Evolutionary conservation across 2,113 vertebrate species (phyloP).

Genomic region (Uria lomvia): DNA sequence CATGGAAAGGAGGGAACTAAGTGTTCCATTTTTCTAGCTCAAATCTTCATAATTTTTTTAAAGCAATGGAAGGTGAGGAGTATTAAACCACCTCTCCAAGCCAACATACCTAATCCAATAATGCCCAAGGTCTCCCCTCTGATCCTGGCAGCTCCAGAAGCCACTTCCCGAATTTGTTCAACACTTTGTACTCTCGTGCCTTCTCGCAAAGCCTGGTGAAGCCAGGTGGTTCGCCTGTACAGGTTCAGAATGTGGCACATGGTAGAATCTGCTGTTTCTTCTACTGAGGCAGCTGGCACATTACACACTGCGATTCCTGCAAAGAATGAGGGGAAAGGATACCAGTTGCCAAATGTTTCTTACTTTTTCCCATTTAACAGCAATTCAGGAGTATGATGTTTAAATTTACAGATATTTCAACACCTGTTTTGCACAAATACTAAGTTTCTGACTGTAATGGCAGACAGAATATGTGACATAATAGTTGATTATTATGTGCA

Average conservation of each 20-base stretch:
- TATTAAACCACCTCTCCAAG: accelerated
- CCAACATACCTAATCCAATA: conserved; percentile 85
- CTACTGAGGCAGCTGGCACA: conserved; percentile 94
- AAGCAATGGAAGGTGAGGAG: accelerated
- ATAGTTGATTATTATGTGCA: neutral
- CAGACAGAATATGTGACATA: neutral
- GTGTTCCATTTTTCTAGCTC: neutral
- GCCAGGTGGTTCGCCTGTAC: conserved; percentile 95
- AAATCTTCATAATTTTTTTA: neutral
- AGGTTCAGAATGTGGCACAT: conserved; percentile 97
- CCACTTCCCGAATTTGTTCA: conserved; percentile 96
- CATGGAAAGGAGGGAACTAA: neutral
- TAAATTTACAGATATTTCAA: neutral
- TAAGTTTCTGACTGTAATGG: neutral
- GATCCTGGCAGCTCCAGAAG: conserved; percentile 94
- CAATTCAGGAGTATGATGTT: neutral
- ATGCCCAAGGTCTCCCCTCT: conserved; percentile 95
- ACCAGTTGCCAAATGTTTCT: neutral
- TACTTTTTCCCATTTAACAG: neutral
- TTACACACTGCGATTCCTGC: conserved; percentile 97
- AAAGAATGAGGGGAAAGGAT: neutral
- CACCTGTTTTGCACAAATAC: neutral
- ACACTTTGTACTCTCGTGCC: conserved; percentile 95
- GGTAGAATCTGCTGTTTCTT: conserved; percentile 95
- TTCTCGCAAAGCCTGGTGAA: conserved; percentile 94